Evolutionary conservation across 2,113 vertebrate genomes (phyloP).

Genomic region (Microtus oregoni): DNA sequence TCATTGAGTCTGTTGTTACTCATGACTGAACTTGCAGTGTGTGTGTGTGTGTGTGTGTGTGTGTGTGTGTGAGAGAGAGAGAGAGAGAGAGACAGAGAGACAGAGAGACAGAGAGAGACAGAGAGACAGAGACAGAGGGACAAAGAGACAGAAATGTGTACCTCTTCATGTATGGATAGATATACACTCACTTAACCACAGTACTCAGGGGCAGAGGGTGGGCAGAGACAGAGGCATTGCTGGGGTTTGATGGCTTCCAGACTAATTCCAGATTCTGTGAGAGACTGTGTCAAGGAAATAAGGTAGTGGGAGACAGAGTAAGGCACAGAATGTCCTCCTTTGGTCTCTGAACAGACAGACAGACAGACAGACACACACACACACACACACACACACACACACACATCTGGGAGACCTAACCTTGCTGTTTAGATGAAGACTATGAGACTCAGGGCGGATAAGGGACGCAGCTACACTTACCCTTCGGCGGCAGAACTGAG

Average conservation of each 20-base stretch:
- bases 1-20: background rate
- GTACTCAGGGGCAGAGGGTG: background rate
- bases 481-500: background rate
- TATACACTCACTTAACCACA: background rate
- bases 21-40: background rate
- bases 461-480: background rate
- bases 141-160: background rate
- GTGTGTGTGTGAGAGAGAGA: background rate
- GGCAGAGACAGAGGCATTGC: background rate
- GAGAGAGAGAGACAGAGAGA: too few species aligned
- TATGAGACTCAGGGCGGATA: background rate
- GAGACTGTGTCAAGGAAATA: background rate
- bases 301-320: background rate
- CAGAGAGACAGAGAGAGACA: background rate
- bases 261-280: background rate
- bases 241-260: background rate
- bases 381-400: accelerated
- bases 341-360: background rate
- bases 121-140: background rate
- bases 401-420: background rate
- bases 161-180: too few species aligned
- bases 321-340: background rate
- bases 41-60: background rate
- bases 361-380: background rate
- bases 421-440: background rate